A percentile compares a stretch with the other conserved stretches of the same genome.
These are phyloP conservation scores for Pogona vitticeps DNA, from an alignment of 2,113 vertebrate species.

Conservation along the genomic window DNA sequence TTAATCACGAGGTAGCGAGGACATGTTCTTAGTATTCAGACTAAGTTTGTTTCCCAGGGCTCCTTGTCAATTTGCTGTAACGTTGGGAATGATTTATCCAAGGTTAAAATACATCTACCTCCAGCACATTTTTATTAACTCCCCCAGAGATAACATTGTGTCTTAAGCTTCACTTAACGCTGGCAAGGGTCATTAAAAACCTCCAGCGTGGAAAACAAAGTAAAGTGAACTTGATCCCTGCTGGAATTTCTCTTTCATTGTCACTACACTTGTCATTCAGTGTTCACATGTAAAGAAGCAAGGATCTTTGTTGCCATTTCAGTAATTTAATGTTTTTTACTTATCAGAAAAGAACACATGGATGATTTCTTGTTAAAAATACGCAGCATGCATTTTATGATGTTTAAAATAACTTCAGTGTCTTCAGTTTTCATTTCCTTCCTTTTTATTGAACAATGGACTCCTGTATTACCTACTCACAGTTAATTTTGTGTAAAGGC, in stretches of 20 bases:
- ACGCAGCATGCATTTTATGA: background rate
- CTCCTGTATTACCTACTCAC: background rate
- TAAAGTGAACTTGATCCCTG: background rate
- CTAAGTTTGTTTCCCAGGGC: background rate
- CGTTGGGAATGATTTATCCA: background rate
- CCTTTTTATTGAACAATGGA: constrained; percentile 1
- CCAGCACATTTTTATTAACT: background rate
- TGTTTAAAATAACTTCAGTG: constrained; percentile 1
- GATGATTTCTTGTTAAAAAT: background rate
- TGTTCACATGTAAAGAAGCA: background rate
- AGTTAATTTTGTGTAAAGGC: background rate
- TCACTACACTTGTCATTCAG: background rate
- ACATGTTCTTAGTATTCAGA: background rate
- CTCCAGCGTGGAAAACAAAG: background rate
- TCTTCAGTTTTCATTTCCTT: background rate
- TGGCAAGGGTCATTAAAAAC: background rate
- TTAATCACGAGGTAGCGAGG: background rate
- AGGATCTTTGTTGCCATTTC: background rate
- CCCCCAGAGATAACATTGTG: background rate
- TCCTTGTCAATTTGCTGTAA: background rate
- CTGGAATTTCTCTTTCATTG: background rate
- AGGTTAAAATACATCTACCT: background rate
- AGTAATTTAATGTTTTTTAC: background rate
- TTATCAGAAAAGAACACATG: constrained; percentile 10
- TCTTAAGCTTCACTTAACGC: background rate